phyloP scores from a whole-genome alignment of 2,113 vertebrate genomes.

The Sturnus vulgaris region DNA sequence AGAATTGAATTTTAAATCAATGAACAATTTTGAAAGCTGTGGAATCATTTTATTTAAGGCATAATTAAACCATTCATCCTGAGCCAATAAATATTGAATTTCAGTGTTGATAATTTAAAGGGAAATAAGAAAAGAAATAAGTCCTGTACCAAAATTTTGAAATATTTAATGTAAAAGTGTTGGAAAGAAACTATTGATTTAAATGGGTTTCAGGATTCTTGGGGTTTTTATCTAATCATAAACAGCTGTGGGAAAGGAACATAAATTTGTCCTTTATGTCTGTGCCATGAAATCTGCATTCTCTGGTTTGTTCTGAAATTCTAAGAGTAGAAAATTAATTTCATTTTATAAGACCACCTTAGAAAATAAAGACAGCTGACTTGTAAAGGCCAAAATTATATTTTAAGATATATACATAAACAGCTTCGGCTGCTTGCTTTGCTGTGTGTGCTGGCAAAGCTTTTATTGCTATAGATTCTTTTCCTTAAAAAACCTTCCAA shows the following conservation, averaged over 20 bases:
- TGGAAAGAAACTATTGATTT: background rate
- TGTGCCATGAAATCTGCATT: background rate
- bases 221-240: background rate
- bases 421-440: constrained; percentile 32
- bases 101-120: background rate
- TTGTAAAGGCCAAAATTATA: background rate
- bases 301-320: background rate
- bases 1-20: background rate
- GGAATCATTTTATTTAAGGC: background rate
- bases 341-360: background rate
- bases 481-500: background rate
- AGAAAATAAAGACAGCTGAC: background rate
- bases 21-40: background rate
- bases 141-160: background rate
- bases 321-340: background rate
- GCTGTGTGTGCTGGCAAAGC: background rate
- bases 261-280: background rate
- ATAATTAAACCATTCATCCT: background rate
- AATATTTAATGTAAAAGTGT: background rate
- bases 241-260: background rate
- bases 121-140: background rate
- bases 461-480: constrained; percentile 16
- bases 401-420: background rate
- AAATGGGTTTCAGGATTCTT: background rate
- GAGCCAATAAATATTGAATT: background rate